Percentiles rank a stretch among this genome's conserved stretches.
phyloP scores from a whole-genome alignment of 2,888 invertebrate species.

The Aphelenchoides bicaudatus region DNA sequence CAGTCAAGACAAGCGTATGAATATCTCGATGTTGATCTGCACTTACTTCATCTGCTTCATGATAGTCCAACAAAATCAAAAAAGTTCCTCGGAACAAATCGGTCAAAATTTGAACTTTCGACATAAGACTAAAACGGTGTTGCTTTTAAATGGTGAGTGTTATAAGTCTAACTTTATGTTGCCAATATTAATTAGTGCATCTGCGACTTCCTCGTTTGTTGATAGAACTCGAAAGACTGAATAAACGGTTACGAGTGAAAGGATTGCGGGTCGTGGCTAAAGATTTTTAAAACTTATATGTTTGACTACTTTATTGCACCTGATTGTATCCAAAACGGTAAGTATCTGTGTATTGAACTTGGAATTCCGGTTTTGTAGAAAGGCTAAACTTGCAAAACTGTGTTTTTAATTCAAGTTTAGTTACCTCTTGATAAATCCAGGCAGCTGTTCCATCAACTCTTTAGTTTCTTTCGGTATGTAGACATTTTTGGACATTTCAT shows the following conservation, averaged over 20 bases:
- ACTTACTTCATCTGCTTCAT: too few relatives aligned
- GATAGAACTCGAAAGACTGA: constrained; percentile 32
- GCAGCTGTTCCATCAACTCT: background rate
- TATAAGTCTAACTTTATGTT: too few relatives aligned
- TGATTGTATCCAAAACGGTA: constrained; percentile 7
- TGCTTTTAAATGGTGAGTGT: too few relatives aligned
- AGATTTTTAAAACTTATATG: background rate
- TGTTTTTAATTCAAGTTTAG: background rate
- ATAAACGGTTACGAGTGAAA: constrained; percentile 27
- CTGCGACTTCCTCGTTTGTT: constrained; percentile 32
- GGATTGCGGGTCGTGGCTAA: constrained; percentile 31
- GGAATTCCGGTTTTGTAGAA: constrained; percentile 2
- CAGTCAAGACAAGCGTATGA: constrained; percentile 20
- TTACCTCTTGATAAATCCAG: background rate
- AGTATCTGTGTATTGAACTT: background rate
- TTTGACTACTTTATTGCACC: background rate
- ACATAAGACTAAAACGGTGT: too few relatives aligned
- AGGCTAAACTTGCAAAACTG: constrained; percentile 1
- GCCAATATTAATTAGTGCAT: constrained; percentile 27
- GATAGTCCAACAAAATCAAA: background rate
- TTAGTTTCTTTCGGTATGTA: background rate
- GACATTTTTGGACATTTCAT: constrained; percentile 8
- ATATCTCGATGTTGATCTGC: too few relatives aligned
- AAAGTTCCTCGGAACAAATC: constrained; percentile 31
- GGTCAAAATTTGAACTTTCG: constrained; percentile 22